A percentile compares a stretch with the other conserved stretches of the same genome.
Conservation (phyloP, 2,888 invertebrate species). For the Diarsia rubi region DNA sequence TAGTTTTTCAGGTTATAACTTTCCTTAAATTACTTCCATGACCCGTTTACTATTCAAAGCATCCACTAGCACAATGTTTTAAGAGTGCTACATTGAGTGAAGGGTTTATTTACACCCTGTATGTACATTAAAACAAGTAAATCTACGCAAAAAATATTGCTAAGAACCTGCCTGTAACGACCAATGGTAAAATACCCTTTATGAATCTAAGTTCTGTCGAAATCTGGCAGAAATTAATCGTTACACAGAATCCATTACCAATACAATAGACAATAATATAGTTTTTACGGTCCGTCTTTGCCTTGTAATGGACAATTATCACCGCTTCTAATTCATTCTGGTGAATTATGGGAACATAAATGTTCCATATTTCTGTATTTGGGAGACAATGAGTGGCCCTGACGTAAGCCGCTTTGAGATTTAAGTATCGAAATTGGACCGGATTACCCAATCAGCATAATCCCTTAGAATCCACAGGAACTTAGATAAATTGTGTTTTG, state of each 20-base stretch:
- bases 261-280: conserved; percentile 30
- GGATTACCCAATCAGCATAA: not conserved
- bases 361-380: conserved; percentile 46
- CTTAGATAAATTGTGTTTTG: too few relatives aligned
- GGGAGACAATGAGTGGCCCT: conserved; percentile 57
- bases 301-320: conserved; percentile 26
- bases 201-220: not conserved
- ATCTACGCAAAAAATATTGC: too few relatives aligned
- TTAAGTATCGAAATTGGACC: conserved; percentile 28
- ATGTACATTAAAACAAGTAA: too few relatives aligned
- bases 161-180: too few relatives aligned
- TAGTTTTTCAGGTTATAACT: too few relatives aligned
- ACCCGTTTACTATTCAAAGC: too few relatives aligned
- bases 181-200: not conserved
- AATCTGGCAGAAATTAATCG: conserved; percentile 1
- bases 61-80: too few relatives aligned
- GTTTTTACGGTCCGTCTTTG: conserved; percentile 13
- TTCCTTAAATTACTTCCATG: too few relatives aligned
- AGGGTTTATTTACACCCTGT: too few relatives aligned
- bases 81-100: too few relatives aligned
- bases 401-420: conserved; percentile 25
- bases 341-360: conserved; percentile 43
- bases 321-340: conserved; percentile 45
- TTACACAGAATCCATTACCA: not conserved
- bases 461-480: too few relatives aligned